These are phyloP conservation scores for Bovichtus diacanthus DNA, from an alignment of 2,797 vertebrate genomes.

Conservation along the genomic window DNA sequence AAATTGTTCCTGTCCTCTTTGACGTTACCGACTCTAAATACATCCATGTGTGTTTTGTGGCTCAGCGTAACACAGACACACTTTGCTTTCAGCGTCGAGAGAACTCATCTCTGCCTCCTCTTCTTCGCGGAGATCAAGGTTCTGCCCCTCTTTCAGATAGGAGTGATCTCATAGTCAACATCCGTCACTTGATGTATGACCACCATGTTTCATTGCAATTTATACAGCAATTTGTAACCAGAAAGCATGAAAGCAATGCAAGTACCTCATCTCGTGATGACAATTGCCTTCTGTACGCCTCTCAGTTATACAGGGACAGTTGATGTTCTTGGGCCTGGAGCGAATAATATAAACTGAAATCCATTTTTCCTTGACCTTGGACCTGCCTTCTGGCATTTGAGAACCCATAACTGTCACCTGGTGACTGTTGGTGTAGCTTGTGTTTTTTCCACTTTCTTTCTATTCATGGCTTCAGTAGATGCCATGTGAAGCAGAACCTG, in stretches of 20 bases:
- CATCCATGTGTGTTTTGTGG: slow-evolving; percentile 10
- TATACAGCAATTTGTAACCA: slow-evolving; percentile 37
- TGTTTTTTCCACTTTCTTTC: not conserved
- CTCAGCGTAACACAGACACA: not conserved
- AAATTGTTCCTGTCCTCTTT: too few species aligned
- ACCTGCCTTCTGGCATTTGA: not conserved
- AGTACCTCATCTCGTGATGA: slow-evolving; percentile 49
- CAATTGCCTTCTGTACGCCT: slow-evolving; percentile 36
- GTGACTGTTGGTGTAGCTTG: not conserved
- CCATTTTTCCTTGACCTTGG: slow-evolving; percentile 30
- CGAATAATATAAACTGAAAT: slow-evolving; percentile 30
- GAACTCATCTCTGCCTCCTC: not conserved
- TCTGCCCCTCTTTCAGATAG: slow-evolving; percentile 3
- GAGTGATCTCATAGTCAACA: slow-evolving; percentile 15
- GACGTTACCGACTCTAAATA: not conserved
- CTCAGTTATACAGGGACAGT: slow-evolving; percentile 5
- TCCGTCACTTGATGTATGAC: slow-evolving; percentile 1
- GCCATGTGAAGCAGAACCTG: slow-evolving; percentile 19
- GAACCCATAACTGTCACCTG: not conserved
- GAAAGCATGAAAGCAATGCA: slow-evolving; percentile 36
- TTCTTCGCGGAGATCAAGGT: not conserved
- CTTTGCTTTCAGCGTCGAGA: not conserved
- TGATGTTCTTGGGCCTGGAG: slow-evolving; percentile 25
- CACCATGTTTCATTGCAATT: slow-evolving; percentile 7
- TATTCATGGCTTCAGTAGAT: not conserved